A percentile compares a stretch with the other conserved stretches of the same genome.
These are phyloP conservation scores for Drosophila neocordata DNA, from an alignment of 1,140 invertebrate genomes.

Conservation along the genomic window DNA sequence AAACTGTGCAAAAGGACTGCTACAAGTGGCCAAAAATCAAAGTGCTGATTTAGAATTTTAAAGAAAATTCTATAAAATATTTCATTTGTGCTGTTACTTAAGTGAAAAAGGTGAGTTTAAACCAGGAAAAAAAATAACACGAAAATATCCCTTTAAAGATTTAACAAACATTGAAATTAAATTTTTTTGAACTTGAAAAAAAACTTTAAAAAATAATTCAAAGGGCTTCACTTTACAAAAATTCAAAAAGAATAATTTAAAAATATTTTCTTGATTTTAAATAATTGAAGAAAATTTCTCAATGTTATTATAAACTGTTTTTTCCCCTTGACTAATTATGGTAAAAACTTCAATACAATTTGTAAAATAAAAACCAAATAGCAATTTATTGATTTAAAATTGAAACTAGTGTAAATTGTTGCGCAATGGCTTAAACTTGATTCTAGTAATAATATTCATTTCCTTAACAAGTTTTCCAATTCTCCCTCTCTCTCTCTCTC, in stretches of 20 bases:
- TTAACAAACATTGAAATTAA: no score
- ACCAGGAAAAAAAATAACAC: conserved; percentile 3
- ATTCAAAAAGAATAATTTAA: not conserved
- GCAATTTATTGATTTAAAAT: conserved; percentile 43
- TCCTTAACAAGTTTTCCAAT: conserved; percentile 40
- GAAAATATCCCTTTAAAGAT: no score
- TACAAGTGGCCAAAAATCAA: conserved; percentile 44
- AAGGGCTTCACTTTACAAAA: not conserved
- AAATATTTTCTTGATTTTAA: not conserved
- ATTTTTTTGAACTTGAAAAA: conserved; percentile 2
- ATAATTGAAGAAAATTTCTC: conserved; percentile 5
- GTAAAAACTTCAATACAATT: conserved; percentile 14
- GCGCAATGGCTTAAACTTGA: conserved; percentile 61
- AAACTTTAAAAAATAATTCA: not conserved
- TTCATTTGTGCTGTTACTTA: conserved; percentile 51
- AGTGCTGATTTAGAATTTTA: conserved; percentile 47
- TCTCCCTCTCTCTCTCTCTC: conserved; percentile 12
- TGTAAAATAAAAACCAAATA: conserved; percentile 22
- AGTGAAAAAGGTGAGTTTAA: conserved; percentile 72
- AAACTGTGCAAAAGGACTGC: conserved; percentile 59
- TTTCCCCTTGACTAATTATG: not conserved
- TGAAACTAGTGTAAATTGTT: conserved; percentile 49
- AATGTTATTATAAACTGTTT: conserved; percentile 1
- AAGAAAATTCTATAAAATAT: conserved; percentile 41
- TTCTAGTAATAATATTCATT: conserved; percentile 50